Percentiles rank a stretch among this genome's conserved stretches.
phyloP scores from a whole-genome alignment of 2,888 invertebrate species.

The Calameuta filiformis region DNA sequence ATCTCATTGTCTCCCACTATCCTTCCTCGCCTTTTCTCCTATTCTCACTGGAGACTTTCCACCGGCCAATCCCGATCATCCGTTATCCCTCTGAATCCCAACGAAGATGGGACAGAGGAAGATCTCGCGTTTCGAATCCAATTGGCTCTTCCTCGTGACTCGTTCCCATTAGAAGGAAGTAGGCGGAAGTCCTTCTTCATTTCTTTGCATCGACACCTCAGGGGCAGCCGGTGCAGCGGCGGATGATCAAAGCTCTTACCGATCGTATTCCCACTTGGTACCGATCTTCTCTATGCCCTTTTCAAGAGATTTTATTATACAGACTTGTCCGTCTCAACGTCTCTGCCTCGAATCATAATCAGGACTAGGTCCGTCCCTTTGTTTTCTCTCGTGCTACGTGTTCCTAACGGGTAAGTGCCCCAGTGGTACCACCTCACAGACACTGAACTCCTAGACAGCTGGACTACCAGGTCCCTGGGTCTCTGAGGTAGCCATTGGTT shows the following conservation, averaged over 20 bases:
- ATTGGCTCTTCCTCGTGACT: neutral
- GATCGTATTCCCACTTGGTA: slow-evolving; percentile 43
- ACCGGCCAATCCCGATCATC: neutral
- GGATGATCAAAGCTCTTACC: slow-evolving; percentile 41
- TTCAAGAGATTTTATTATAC: slow-evolving; percentile 55
- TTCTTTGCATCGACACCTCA: slow-evolving; percentile 35
- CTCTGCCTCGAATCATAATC: slow-evolving; percentile 57
- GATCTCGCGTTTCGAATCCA: neutral
- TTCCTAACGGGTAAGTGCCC: neutral
- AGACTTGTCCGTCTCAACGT: slow-evolving; percentile 41
- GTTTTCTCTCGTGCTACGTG: slow-evolving; percentile 7
- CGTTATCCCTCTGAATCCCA: neutral
- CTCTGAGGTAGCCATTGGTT: neutral
- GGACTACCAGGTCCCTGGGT: neutral
- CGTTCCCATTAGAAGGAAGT: neutral
- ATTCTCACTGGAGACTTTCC: neutral
- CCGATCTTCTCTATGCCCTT: slow-evolving; percentile 57
- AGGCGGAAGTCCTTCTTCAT: slow-evolving; percentile 47
- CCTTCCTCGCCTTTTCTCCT: neutral
- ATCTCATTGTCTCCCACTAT: neutral
- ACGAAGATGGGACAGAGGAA: neutral
- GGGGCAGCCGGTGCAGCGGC: slow-evolving; percentile 38
- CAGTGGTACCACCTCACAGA: neutral
- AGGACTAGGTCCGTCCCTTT: slow-evolving; percentile 24
- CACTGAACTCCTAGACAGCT: neutral